Base-by-base conservation (phyloP, 2,113 vertebrate species). In the Eurystomus gularis region DNA sequence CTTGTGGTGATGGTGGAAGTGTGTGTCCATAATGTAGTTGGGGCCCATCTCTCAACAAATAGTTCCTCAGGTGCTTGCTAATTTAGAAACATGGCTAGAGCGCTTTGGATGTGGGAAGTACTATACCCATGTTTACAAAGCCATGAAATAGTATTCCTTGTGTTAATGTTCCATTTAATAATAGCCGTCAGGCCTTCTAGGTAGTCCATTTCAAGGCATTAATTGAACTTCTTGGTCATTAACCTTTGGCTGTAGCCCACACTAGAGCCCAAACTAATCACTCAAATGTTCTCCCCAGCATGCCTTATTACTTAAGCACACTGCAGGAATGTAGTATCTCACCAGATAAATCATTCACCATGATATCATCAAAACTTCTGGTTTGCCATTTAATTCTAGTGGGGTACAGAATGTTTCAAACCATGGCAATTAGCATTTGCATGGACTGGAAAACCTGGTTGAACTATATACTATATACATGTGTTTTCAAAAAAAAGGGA, bases 141-240 rank as follows among this genome's bases (percentile, higher is more conserved):
- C 29, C 83, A 95, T 91, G 85, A 92, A 95, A 71, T 66, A 35
- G 39, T 79, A 88, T 94, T 94, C 89, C 48, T 55, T 87, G 69
- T 55, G 66, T 93, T 95, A 94, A 86, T 89, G 94, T 88, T 81
- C 86, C 58, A 64, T 96, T 96, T 95, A 93, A 95, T 86, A 91
- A 90, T 68, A 95, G 83, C 86, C 2, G 2, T 54, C 60, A 68
- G 82, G 51, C 84, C 85, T 91, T 95, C 88, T 72, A 96, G 92
- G 88, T 33, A 90, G 87, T 77, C 79, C 82, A 93, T 95, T 97
- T 94, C 89, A 82, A 94, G 87, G 77, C 93, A 93, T 94, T 97
- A 93, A 96, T 91, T 97, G 94, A 92, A 94, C 92, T 96, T 93
- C 91, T 92, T 88, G 83, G 82, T 88, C 73, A 83, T 92, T 94